phyloP scores from a whole-genome alignment of 2,888 invertebrate genomes.

The Leucophenga maculata region DNA sequence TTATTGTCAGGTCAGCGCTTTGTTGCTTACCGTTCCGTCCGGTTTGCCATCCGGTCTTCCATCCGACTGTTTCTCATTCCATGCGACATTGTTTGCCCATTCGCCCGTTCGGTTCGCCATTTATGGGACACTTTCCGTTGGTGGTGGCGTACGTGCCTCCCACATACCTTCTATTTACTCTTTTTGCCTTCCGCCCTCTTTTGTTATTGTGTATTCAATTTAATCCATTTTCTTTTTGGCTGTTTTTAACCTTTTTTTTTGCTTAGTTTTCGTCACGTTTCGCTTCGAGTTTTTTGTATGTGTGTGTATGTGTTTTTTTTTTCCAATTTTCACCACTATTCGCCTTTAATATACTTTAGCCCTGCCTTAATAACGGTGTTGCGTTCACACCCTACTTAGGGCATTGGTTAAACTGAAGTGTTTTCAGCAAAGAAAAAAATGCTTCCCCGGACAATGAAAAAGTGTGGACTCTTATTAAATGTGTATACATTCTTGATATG shows the following conservation, averaged over 20 bases:
- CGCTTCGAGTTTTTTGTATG: background rate
- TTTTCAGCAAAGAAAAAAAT: background rate
- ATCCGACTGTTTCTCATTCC: background rate
- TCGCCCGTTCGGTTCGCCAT: background rate
- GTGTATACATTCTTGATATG: background rate
- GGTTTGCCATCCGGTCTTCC: background rate
- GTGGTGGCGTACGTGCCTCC: background rate
- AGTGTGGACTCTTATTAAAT: background rate
- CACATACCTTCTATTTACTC: background rate
- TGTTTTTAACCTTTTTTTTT: conserved; percentile 15
- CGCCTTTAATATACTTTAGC: background rate
- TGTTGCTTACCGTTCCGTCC: no score
- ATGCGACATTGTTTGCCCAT: background rate
- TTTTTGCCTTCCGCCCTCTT: no score
- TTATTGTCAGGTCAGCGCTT: background rate
- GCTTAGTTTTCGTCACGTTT: background rate
- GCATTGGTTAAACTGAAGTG: conserved; percentile 23
- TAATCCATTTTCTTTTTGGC: conserved; percentile 19
- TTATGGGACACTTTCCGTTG: background rate
- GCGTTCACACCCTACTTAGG: conserved; percentile 28
- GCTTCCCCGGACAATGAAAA: background rate
- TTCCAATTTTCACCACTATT: background rate
- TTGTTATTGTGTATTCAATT: background rate
- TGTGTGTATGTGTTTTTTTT: background rate
- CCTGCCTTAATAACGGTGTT: background rate